These are phyloP conservation scores for Drosophila teissieri DNA, from an alignment of 1,140 invertebrate species.

Conservation along the genomic window DNA sequence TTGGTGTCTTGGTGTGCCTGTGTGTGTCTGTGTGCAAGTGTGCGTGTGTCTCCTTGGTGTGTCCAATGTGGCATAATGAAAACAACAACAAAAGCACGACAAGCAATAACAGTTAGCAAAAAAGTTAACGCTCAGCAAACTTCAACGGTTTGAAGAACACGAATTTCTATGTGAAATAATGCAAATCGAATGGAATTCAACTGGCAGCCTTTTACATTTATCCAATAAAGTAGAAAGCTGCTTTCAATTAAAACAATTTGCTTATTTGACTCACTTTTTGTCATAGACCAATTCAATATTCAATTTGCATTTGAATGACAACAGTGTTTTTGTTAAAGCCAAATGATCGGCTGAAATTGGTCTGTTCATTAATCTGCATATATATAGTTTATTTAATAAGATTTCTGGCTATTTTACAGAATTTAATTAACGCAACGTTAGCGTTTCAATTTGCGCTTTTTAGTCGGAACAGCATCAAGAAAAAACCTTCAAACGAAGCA, in stretches of 20 bases:
- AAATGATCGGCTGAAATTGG: conserved; percentile 4
- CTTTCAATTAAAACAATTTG: conserved; percentile 16
- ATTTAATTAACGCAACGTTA: not conserved
- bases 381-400: not conserved
- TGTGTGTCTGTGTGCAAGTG: conserved; percentile 1
- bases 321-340: conserved; percentile 11
- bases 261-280: conserved; percentile 5
- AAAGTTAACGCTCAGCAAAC: conserved; percentile 51
- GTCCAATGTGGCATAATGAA: conserved; percentile 45
- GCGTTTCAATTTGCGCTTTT: not conserved
- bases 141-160: conserved; percentile 9
- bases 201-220: conserved; percentile 19
- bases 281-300: not conserved
- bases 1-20: not conserved
- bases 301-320: conserved; percentile 33
- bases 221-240: conserved; percentile 18
- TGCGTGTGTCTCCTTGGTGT: conserved; percentile 26
- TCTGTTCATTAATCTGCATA: conserved; percentile 32
- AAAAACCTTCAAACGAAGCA: not conserved
- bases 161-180: conserved; percentile 6
- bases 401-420: conserved; percentile 4
- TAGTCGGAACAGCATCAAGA: not conserved
- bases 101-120: conserved; percentile 61
- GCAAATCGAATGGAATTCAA: not conserved
- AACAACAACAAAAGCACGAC: conserved; percentile 58